Percentiles rank a stretch among this genome's conserved stretches.
Evolutionary conservation across 2,113 vertebrate species (phyloP).

Genomic region (Marmota monax): DNA sequence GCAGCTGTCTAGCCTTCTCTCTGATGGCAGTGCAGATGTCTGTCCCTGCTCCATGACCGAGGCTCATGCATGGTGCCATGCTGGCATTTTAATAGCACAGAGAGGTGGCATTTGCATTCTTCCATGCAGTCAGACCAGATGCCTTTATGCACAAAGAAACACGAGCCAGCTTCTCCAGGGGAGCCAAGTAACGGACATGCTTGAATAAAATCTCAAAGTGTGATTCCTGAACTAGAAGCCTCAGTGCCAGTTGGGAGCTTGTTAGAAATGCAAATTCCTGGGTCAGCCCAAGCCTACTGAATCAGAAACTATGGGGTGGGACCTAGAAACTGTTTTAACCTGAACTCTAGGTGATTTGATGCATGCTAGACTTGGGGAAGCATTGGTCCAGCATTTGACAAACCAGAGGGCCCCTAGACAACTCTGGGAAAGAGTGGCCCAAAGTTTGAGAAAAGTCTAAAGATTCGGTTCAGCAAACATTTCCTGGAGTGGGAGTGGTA

Average conservation of each 20-base stretch:
- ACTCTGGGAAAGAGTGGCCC: neutral
- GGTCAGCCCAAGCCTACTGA: neutral
- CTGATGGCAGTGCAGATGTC: neutral
- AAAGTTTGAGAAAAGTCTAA: neutral
- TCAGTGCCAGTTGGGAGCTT: neutral
- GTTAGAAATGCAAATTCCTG: slow-evolving; percentile 57
- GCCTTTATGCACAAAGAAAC: slow-evolving; percentile 19
- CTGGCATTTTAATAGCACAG: neutral
- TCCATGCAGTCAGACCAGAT: slow-evolving; percentile 53
- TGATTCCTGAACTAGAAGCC: slow-evolving; percentile 22
- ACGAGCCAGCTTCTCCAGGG: slow-evolving; percentile 33
- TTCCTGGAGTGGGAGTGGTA: neutral
- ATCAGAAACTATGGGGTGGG: neutral
- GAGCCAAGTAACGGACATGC: neutral
- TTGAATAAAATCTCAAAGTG: slow-evolving; percentile 62
- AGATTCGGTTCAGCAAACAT: neutral
- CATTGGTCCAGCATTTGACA: neutral
- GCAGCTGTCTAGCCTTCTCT: neutral
- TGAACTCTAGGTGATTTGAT: neutral
- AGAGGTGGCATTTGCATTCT: slow-evolving; percentile 14
- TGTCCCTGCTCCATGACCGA: neutral
- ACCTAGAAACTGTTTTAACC: neutral
- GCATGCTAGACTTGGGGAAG: neutral
- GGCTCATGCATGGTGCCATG: neutral
- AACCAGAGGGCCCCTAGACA: neutral